Percentiles rank a stretch among this genome's conserved stretches.
Evolutionary conservation across 1,140 invertebrate species (phyloP).

Genomic region (Oreohelix idahoensis): DNA sequence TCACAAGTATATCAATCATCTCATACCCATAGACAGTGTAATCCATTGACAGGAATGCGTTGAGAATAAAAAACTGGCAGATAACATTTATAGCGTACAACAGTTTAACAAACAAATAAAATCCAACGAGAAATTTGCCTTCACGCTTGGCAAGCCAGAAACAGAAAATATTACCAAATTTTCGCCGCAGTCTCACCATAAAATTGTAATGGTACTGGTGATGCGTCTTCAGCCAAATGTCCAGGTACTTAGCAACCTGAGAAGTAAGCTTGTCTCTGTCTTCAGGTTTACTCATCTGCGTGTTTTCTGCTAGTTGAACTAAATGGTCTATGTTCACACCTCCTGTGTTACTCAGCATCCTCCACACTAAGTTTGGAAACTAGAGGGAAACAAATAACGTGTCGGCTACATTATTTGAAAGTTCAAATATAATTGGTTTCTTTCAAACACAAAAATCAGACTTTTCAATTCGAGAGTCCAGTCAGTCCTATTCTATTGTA

Average conservation of each 20-base stretch:
- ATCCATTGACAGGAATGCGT: slow-evolving; percentile 56
- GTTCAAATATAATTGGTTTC: no score
- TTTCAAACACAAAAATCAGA: no score
- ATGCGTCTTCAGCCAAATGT: slow-evolving; percentile 43
- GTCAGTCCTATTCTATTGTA: no score
- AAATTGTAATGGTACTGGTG: slow-evolving; percentile 41
- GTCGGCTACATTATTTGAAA: no score
- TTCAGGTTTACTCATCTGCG: slow-evolving; percentile 37
- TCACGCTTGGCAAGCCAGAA: slow-evolving; percentile 67
- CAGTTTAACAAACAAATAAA: slow-evolving; percentile 70
- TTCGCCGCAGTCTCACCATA: slow-evolving; percentile 29
- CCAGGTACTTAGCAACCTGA: slow-evolving; percentile 44
- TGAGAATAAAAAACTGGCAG: slow-evolving; percentile 62
- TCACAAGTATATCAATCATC: slow-evolving; percentile 10
- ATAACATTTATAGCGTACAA: slow-evolving; percentile 60
- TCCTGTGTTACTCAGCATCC: slow-evolving; percentile 37
- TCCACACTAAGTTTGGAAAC: slow-evolving; percentile 45
- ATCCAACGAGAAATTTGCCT: slow-evolving; percentile 73
- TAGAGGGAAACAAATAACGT: not conserved
- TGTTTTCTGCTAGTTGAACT: slow-evolving; percentile 38
- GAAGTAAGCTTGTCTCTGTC: slow-evolving; percentile 34
- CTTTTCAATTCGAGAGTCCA: no score
- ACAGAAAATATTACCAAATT: slow-evolving; percentile 38
- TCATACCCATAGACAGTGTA: slow-evolving; percentile 39
- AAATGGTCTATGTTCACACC: slow-evolving; percentile 46